phyloP scores from a whole-genome alignment of 2,113 vertebrate genomes.

The Raja brachyura region DNA sequence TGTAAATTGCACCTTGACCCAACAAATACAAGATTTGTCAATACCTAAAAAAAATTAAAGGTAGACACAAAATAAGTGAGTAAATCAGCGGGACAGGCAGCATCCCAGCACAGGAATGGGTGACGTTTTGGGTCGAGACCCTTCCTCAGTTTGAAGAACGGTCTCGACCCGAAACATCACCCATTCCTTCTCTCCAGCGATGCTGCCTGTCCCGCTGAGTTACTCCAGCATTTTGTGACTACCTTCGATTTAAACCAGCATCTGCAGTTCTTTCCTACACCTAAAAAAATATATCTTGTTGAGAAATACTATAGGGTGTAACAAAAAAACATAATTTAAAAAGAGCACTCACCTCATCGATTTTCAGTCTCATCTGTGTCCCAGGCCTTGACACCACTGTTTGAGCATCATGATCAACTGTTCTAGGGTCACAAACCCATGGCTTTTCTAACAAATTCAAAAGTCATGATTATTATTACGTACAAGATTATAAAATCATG shows the following conservation, averaged over 20 bases:
- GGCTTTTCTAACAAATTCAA: not conserved
- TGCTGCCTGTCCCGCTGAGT: no score
- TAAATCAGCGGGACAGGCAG: no score
- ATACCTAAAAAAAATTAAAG: not conserved
- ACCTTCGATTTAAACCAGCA: no score
- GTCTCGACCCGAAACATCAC: no score
- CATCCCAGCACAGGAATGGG: no score
- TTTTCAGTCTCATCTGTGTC: slow-evolving; percentile 31
- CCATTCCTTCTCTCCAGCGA: no score
- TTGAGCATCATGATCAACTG: not conserved
- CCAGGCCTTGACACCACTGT: slow-evolving; percentile 32
- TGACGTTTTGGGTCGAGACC: no score
- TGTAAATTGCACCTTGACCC: not conserved
- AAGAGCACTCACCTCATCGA: slow-evolving; percentile 33
- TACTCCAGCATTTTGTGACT: no score
- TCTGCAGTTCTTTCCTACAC: no score
- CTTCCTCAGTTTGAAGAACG: no score
- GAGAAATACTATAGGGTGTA: not conserved
- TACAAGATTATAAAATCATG: not conserved
- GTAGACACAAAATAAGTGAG: no score
- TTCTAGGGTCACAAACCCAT: not conserved
- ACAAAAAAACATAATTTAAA: not conserved
- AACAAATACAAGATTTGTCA: not conserved
- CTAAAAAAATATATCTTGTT: not conserved
- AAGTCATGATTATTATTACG: not conserved